Evolutionary conservation across 2,797 vertebrate genomes (phyloP).

Genomic region (Chromis chromis): DNA sequence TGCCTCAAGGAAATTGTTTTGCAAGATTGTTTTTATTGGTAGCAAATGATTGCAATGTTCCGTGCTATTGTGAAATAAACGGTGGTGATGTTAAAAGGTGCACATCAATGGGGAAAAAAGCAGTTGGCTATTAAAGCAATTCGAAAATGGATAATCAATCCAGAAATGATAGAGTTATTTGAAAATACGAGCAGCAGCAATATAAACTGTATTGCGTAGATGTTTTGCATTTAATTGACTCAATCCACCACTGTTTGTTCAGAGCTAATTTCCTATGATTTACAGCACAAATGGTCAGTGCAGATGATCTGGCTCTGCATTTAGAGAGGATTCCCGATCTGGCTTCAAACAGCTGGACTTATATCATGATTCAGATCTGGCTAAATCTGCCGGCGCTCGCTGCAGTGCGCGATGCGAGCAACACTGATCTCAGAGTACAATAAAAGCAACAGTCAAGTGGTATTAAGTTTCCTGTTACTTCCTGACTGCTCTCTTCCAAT

Average conservation of each 20-base stretch:
- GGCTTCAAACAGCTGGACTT: conserved; percentile 45
- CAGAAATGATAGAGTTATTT: not conserved
- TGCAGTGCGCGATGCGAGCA: conserved; percentile 4
- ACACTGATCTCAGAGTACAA: conserved; percentile 29
- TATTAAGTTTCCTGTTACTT: not conserved
- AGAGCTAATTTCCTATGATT: conserved; percentile 12
- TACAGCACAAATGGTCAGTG: conserved; percentile 28
- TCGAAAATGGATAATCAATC: too few relatives aligned
- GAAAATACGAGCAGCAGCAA: not conserved
- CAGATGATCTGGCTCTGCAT: conserved; percentile 21
- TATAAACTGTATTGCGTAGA: not conserved
- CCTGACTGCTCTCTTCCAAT: not conserved
- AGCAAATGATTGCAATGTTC: not conserved
- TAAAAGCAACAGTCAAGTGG: not conserved
- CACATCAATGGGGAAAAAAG: too few relatives aligned
- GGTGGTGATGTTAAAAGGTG: too few relatives aligned
- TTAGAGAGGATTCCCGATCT: conserved; percentile 27
- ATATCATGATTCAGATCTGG: conserved; percentile 27
- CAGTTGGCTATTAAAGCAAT: too few relatives aligned
- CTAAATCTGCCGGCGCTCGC: conserved; percentile 24
- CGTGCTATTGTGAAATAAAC: too few relatives aligned
- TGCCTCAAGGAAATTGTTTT: not conserved
- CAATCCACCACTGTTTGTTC: conserved; percentile 17
- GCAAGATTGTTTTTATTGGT: not conserved
- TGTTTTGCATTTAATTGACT: conserved; percentile 8